Percentiles rank a stretch among this genome's conserved stretches.
phyloP scores from a whole-genome alignment of 2,888 invertebrate species.

The Trachelus iudaicus region DNA sequence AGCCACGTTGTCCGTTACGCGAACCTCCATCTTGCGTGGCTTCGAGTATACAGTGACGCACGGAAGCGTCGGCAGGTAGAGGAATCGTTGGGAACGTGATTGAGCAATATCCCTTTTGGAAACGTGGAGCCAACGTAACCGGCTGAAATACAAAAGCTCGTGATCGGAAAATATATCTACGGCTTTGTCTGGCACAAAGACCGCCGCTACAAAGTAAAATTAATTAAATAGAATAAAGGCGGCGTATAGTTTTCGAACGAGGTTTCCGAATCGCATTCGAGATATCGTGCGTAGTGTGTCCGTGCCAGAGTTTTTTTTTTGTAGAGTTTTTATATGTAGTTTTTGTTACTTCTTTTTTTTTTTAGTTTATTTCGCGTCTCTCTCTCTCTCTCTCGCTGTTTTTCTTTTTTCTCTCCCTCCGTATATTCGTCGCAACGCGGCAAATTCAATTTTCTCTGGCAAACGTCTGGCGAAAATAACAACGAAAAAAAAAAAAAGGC shows the following conservation, averaged over 20 bases:
- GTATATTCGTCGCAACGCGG: not conserved
- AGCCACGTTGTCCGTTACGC: not conserved
- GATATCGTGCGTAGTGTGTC: not conserved
- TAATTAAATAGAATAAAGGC: slow-evolving; percentile 35
- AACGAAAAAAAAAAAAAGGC: not conserved
- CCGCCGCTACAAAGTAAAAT: slow-evolving; percentile 25
- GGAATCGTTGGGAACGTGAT: not conserved
- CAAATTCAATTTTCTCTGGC: not conserved
- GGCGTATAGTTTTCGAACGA: not conserved
- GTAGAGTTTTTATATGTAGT: not conserved
- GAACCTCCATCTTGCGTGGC: not conserved
- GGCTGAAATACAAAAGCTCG: slow-evolving; percentile 20
- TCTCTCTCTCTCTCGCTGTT: slow-evolving; percentile 3
- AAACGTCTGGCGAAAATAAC: not conserved
- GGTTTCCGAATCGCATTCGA: not conserved
- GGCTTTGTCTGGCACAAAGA: slow-evolving; percentile 21
- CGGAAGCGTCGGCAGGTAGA: not conserved
- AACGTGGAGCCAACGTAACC: slow-evolving; percentile 4
- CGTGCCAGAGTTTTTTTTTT: not conserved
- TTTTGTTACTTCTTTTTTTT: slow-evolving; percentile 10
- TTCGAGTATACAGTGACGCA: not conserved
- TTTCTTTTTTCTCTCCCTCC: not conserved
- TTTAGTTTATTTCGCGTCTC: not conserved
- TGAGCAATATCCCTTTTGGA: slow-evolving; percentile 33
- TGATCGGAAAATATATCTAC: slow-evolving; percentile 25